Percentiles rank a stretch among this genome's conserved stretches.
These are phyloP conservation scores for Troides oblongomaculatus DNA, from an alignment of 2,888 invertebrate species.

Conservation along the genomic window DNA sequence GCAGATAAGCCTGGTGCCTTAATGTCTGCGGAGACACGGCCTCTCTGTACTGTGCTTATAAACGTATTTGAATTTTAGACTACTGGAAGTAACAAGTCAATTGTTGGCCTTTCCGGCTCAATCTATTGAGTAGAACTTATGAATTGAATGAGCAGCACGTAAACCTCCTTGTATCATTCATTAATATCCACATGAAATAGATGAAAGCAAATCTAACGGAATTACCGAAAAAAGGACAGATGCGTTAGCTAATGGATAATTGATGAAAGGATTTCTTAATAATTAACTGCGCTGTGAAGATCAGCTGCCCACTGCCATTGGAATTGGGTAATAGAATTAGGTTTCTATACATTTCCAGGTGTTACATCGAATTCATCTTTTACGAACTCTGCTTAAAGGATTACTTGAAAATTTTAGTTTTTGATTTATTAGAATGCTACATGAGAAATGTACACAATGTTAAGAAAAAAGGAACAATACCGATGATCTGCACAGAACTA, in stretches of 20 bases:
- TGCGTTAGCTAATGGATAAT: slow-evolving; percentile 18
- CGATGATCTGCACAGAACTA: too few relatives aligned
- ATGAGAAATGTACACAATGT: too few relatives aligned
- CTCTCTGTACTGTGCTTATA: slow-evolving; percentile 30
- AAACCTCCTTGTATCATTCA: slow-evolving; percentile 37
- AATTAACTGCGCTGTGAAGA: not conserved
- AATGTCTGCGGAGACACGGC: slow-evolving; percentile 50
- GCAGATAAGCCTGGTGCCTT: slow-evolving; percentile 59
- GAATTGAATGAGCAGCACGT: slow-evolving; percentile 41
- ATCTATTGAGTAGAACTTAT: slow-evolving; percentile 33
- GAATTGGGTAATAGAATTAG: slow-evolving; percentile 8
- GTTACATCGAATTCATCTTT: too few relatives aligned
- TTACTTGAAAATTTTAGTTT: too few relatives aligned
- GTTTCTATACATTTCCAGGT: too few relatives aligned
- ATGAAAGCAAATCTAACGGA: slow-evolving; percentile 29
- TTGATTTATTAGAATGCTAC: too few relatives aligned
- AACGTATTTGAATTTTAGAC: slow-evolving; percentile 18
- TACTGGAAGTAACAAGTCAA: slow-evolving; percentile 33
- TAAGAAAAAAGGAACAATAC: too few relatives aligned
- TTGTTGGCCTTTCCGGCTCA: slow-evolving; percentile 40
- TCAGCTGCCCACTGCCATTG: slow-evolving; percentile 7
- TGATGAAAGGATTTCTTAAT: slow-evolving; percentile 7
- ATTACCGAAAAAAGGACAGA: slow-evolving; percentile 26
- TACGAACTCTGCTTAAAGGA: too few relatives aligned
- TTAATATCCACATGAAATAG: slow-evolving; percentile 33